A percentile compares a stretch with the other conserved stretches of the same genome.
These are phyloP conservation scores for Dromius quadrimaculatus DNA, from an alignment of 2,888 invertebrate genomes.

Conservation along the genomic window DNA sequence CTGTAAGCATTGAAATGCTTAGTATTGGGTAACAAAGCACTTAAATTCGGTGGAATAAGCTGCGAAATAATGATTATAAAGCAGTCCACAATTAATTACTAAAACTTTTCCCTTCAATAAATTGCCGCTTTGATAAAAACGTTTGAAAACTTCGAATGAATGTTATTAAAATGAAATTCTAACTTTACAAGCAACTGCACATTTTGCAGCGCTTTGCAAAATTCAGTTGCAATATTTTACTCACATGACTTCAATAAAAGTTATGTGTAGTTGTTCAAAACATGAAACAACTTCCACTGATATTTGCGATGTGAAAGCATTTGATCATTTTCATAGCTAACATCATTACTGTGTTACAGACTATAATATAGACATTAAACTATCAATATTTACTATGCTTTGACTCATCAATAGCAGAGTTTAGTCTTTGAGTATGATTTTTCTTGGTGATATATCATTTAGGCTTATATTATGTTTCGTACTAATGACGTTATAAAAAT, in stretches of 20 bases:
- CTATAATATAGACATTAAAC: no score
- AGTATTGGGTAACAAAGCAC: no score
- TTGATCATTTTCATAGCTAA: slow-evolving; percentile 1
- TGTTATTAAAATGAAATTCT: neutral
- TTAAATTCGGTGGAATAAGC: no score
- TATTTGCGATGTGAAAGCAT: neutral
- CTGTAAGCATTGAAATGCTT: no score
- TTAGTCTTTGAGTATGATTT: slow-evolving; percentile 6
- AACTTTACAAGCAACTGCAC: neutral
- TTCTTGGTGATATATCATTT: slow-evolving; percentile 30
- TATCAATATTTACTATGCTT: no score
- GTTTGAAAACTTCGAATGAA: slow-evolving; percentile 6
- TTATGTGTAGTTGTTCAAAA: neutral
- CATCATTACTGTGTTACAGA: slow-evolving; percentile 16
- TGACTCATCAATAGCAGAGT: neutral
- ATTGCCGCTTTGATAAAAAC: neutral
- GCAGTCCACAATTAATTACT: slow-evolving; percentile 5
- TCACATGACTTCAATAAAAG: neutral
- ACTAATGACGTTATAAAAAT: slow-evolving; percentile 42
- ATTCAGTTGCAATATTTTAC: neutral
- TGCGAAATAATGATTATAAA: neutral
- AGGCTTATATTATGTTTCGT: slow-evolving; percentile 25
- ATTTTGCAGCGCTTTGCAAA: slow-evolving; percentile 6
- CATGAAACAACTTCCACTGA: neutral
- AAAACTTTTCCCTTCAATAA: neutral